phyloP scores from a whole-genome alignment of 2,797 vertebrate genomes.

The Hydrolagus colliei region DNA sequence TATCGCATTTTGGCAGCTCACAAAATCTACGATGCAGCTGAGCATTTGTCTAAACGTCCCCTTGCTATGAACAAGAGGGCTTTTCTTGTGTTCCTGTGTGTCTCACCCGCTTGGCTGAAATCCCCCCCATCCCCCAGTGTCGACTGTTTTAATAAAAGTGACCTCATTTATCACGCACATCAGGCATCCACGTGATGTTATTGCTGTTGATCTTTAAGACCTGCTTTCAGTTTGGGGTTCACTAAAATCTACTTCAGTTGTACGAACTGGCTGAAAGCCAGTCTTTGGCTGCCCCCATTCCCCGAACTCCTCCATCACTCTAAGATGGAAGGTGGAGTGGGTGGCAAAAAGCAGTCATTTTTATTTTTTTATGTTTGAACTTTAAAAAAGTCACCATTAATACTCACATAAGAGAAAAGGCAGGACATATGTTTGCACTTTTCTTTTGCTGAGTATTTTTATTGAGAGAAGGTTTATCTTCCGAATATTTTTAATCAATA shows the following conservation, averaged over 20 bases:
- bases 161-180: not conserved
- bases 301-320: not conserved
- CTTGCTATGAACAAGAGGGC: not conserved
- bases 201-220: not conserved
- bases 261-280: not conserved
- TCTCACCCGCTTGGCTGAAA: not conserved
- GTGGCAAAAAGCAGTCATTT: not conserved
- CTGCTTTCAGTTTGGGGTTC: not conserved
- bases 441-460: no score
- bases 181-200: not conserved
- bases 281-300: not conserved
- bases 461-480: no score
- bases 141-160: not conserved
- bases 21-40: no score
- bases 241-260: not conserved
- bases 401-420: no score
- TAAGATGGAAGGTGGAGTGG: not conserved
- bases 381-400: no score
- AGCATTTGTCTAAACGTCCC: not conserved
- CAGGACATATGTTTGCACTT: no score
- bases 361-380: no score
- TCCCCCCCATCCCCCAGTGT: not conserved
- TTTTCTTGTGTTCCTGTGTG: not conserved
- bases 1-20: not conserved
- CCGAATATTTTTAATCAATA: no score